phyloP scores from a whole-genome alignment of 1,140 invertebrate genomes.

The Drosophila pectinifera region DNA sequence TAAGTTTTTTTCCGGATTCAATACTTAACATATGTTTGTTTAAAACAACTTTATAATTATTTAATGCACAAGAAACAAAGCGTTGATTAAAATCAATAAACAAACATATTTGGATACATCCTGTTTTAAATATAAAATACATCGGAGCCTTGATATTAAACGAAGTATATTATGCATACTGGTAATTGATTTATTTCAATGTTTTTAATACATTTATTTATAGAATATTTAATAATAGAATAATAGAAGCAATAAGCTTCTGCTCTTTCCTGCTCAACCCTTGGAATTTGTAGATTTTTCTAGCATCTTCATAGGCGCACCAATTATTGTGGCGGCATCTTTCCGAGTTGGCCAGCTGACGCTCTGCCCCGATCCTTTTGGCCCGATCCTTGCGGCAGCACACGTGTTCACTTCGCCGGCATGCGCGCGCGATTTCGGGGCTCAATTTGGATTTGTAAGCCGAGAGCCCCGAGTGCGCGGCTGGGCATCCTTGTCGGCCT shows the following conservation, averaged over 20 bases:
- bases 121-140: too few relatives aligned
- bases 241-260: too few relatives aligned
- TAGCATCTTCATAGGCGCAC: constrained; percentile 20
- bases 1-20: neutral
- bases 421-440: constrained; percentile 67
- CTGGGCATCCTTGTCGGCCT: constrained; percentile 74
- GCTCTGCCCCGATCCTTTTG: constrained; percentile 12
- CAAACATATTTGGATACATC: too few relatives aligned
- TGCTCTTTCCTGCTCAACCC: constrained; percentile 1
- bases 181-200: too few relatives aligned
- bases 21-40: neutral
- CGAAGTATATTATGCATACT: too few relatives aligned
- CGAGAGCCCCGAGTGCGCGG: constrained; percentile 53
- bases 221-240: too few relatives aligned
- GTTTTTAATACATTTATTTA: too few relatives aligned
- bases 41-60: neutral
- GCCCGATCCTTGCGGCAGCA: constrained; percentile 23
- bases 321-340: constrained; percentile 31
- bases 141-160: too few relatives aligned
- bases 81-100: too few relatives aligned
- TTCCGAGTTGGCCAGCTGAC: constrained; percentile 61
- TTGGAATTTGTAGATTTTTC: constrained; percentile 13
- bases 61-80: neutral
- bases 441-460: constrained; percentile 79
- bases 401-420: constrained; percentile 67